Conservation (phyloP, 1,140 invertebrate genomes). For the Orussus abietinus region DNA sequence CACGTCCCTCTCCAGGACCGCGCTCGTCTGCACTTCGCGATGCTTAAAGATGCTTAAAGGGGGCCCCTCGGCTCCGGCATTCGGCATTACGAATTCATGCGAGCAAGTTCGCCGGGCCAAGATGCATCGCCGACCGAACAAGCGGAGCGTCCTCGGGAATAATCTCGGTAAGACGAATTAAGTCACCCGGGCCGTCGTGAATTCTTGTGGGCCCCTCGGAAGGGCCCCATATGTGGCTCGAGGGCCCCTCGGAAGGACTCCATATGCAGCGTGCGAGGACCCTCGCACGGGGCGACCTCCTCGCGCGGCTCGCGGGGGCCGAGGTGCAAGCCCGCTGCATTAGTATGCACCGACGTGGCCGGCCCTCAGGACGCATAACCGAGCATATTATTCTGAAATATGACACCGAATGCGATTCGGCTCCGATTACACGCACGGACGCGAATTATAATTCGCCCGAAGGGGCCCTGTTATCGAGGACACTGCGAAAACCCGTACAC, state of each 20-base stretch:
- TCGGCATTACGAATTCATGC: constrained; percentile 10
- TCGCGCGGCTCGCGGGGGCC: no score
- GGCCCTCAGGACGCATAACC: constrained; percentile 22
- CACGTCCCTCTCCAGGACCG: no score
- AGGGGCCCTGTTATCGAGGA: no score
- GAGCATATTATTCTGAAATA: constrained; percentile 38
- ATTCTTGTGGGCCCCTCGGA: no score
- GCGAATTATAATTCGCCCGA: no score
- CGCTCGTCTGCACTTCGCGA: no score
- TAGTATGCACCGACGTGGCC: constrained; percentile 26
- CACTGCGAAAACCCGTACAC: no score
- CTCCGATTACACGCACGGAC: constrained; percentile 28
- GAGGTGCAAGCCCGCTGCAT: constrained; percentile 12
- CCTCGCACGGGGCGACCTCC: no score
- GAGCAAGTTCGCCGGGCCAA: not conserved
- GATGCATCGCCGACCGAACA: constrained; percentile 5
- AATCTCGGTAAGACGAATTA: constrained; percentile 8
- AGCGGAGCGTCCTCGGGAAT: constrained; percentile 1
- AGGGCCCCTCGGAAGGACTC: not conserved
- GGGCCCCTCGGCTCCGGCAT: no score
- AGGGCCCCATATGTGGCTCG: not conserved
- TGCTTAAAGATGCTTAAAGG: no score
- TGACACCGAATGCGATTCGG: constrained; percentile 36
- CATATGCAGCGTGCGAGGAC: no score
- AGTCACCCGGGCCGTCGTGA: not conserved